A percentile compares a stretch with the other conserved stretches of the same genome.
These are phyloP conservation scores for Xylocopa sonorina DNA, from an alignment of 1,140 invertebrate species.

Conservation along the genomic window DNA sequence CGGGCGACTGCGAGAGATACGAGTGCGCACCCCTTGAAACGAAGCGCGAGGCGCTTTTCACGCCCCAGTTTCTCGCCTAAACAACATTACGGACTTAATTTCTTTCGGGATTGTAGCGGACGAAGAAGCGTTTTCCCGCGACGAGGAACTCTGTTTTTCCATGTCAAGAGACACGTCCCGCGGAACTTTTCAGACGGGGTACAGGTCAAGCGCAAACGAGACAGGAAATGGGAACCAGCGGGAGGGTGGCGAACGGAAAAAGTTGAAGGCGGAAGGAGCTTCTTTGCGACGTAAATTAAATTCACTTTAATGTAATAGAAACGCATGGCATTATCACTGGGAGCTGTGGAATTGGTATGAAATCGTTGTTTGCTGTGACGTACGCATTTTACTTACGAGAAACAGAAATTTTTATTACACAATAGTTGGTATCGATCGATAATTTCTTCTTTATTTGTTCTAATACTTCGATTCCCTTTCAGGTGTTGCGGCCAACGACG, in stretches of 20 bases:
- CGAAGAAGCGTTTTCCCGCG: not conserved
- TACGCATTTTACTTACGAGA: no score
- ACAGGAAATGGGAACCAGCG: no score
- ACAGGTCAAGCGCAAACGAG: not conserved
- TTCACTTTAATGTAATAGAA: not conserved
- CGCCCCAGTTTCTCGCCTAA: conserved; percentile 23
- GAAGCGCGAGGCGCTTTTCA: not conserved
- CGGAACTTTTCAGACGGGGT: not conserved
- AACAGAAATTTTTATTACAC: no score
- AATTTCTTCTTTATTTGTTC: no score
- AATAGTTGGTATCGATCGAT: no score
- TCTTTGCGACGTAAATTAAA: conserved; percentile 5
- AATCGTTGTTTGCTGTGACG: no score
- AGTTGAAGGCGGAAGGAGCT: conserved; percentile 8
- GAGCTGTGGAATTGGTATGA: no score
- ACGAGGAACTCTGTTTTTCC: not conserved
- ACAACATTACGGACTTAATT: conserved; percentile 30
- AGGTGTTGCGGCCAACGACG: no score
- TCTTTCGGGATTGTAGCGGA: conserved; percentile 2
- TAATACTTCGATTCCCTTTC: no score
- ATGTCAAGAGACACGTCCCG: conserved; percentile 16
- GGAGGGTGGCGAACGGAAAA: conserved; percentile 4
- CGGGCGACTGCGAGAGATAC: not conserved
- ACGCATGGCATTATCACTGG: no score
- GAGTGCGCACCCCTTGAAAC: not conserved